Percentiles rank a stretch among this genome's conserved stretches.
These are phyloP conservation scores for Laticauda colubrina DNA, from an alignment of 2,113 vertebrate genomes.

Conservation along the genomic window DNA sequence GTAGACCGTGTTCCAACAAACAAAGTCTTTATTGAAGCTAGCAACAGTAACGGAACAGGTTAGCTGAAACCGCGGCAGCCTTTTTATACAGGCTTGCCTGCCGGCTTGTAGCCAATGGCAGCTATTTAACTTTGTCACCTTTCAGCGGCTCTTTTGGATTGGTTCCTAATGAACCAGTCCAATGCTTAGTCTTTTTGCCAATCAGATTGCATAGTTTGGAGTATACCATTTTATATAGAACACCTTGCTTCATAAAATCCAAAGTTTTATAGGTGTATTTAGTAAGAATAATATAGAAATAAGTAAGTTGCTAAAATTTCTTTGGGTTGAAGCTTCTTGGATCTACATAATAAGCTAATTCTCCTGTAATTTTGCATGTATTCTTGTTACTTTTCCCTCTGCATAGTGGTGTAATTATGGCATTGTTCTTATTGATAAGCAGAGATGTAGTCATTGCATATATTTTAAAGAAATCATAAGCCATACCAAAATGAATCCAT, in stretches of 20 bases:
- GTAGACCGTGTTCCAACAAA: no score
- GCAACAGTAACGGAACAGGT: no score
- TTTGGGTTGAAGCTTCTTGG: background rate
- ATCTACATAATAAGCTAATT: background rate
- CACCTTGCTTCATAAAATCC: background rate
- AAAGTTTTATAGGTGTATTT: background rate
- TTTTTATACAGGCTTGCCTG: no score
- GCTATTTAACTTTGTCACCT: no score
- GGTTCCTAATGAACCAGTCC: no score
- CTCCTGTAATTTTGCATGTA: background rate
- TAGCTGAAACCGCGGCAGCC: no score
- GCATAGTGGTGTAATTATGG: background rate
- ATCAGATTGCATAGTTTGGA: no score
- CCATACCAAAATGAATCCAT: background rate
- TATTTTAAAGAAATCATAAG: background rate
- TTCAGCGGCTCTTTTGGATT: no score
- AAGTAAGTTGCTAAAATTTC: background rate
- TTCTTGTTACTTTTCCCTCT: background rate
- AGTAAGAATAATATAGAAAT: background rate
- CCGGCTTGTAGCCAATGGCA: no score
- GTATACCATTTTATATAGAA: no score
- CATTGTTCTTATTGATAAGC: background rate
- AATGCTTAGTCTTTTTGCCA: no score
- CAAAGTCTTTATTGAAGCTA: no score
- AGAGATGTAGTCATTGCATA: background rate